These are phyloP conservation scores for Triops longicaudatus DNA, from an alignment of 1,140 invertebrate genomes.

Conservation along the genomic window DNA sequence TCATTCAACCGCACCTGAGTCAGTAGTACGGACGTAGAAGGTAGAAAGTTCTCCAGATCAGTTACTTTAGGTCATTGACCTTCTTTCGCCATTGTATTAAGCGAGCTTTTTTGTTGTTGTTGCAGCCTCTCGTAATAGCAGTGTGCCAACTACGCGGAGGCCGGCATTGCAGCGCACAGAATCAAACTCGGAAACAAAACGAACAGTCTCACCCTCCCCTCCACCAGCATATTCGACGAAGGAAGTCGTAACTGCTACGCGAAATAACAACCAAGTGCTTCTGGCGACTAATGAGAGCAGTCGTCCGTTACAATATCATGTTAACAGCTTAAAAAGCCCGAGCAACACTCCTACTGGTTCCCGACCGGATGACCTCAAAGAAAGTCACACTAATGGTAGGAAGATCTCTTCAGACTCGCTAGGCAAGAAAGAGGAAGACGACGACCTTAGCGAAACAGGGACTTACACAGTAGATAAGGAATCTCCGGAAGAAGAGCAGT, in stretches of 20 bases:
- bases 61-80: too few species aligned
- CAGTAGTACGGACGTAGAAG: too few species aligned
- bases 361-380: constrained; percentile 21
- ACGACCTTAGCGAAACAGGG: constrained; percentile 67
- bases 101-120: not conserved
- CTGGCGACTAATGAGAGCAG: not conserved
- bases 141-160: not conserved
- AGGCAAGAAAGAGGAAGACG: constrained; percentile 40
- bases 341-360: constrained; percentile 17
- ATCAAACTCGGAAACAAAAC: not conserved
- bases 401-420: constrained; percentile 30
- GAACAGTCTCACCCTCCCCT: not conserved
- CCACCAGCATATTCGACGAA: not conserved
- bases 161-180: not conserved
- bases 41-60: too few species aligned
- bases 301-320: constrained; percentile 20
- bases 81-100: too few species aligned
- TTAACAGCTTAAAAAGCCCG: constrained; percentile 14
- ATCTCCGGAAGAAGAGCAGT: constrained; percentile 72
- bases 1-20: too few species aligned
- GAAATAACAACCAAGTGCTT: constrained; percentile 16
- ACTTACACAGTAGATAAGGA: constrained; percentile 82
- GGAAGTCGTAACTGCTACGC: constrained; percentile 22
- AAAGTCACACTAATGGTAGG: constrained; percentile 23
- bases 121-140: not conserved